Conservation (phyloP, 2,797 vertebrate genomes). For the Myotis findleyi region DNA sequence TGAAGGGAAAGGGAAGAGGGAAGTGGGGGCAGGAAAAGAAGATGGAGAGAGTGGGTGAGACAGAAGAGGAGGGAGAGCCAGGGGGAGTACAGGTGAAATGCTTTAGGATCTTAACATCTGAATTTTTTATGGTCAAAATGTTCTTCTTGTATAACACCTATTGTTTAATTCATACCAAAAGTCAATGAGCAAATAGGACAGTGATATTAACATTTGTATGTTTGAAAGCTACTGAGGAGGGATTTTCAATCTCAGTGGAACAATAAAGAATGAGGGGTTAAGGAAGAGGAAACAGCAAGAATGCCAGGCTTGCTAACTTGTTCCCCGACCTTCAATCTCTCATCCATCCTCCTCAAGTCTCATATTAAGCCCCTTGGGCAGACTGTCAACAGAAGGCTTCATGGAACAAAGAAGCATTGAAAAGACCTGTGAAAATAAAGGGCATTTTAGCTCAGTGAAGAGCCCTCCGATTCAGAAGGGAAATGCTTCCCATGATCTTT, state of each 20-base stretch:
- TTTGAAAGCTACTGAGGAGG: not conserved
- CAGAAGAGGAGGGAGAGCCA: rapidly evolving
- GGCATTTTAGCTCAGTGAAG: not conserved
- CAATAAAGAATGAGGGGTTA: not conserved
- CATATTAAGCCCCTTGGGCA: not conserved
- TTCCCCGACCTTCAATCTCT: not conserved
- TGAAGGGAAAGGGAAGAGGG: not conserved
- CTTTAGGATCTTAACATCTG: not conserved
- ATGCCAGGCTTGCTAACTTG: not conserved
- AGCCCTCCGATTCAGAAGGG: not conserved
- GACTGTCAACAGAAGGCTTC: not conserved
- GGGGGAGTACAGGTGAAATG: rapidly evolving
- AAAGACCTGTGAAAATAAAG: not conserved
- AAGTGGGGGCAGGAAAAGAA: not conserved
- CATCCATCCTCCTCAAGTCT: not conserved
- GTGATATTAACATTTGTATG: not conserved
- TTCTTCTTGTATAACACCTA: not conserved
- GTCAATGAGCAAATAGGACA: not conserved
- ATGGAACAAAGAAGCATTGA: not conserved
- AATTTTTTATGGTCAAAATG: not conserved
- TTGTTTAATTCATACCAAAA: not conserved
- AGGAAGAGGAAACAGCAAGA: not conserved
- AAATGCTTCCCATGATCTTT: not conserved
- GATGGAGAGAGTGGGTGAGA: no score
- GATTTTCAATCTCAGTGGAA: not conserved